phyloP scores from a whole-genome alignment of 2,113 vertebrate genomes.

The Tamias sibiricus region DNA sequence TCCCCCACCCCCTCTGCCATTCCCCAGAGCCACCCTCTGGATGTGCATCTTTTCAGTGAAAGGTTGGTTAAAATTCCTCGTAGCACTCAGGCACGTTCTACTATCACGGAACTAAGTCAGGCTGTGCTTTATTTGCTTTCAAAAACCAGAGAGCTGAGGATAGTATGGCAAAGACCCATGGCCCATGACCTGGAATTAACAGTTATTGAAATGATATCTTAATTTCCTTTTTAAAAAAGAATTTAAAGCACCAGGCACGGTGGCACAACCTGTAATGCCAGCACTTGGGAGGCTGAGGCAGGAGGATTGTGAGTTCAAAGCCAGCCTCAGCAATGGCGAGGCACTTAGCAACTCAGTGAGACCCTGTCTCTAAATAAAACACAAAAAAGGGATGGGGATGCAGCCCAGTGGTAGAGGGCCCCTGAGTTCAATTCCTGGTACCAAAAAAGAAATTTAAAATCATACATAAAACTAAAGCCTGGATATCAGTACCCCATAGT shows the following conservation, averaged over 20 bases:
- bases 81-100: not conserved
- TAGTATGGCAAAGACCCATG: not conserved
- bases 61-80: not conserved
- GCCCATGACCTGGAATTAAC: not conserved
- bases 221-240: not conserved
- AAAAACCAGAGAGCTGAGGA: not conserved
- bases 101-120: not conserved
- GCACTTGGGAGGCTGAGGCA: too few species aligned
- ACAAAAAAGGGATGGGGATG: too few species aligned
- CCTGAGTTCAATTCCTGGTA: too few species aligned
- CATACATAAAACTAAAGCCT: not conserved
- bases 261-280: too few species aligned
- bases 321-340: too few species aligned
- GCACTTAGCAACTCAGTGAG: too few species aligned
- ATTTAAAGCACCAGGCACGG: too few species aligned
- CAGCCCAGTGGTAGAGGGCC: too few species aligned
- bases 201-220: not conserved
- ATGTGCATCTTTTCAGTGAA: not conserved
- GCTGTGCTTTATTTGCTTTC: not conserved
- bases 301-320: too few species aligned
- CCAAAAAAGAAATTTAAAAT: constrained; percentile 7
- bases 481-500: not conserved
- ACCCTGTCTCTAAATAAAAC: too few species aligned
- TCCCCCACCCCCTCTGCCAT: not conserved
- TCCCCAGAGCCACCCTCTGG: not conserved